A percentile compares a stretch with the other conserved stretches of the same genome.
phyloP scores from a whole-genome alignment of 53 echinoderm and acorn worm species.

The Holothuria leucospilota region DNA sequence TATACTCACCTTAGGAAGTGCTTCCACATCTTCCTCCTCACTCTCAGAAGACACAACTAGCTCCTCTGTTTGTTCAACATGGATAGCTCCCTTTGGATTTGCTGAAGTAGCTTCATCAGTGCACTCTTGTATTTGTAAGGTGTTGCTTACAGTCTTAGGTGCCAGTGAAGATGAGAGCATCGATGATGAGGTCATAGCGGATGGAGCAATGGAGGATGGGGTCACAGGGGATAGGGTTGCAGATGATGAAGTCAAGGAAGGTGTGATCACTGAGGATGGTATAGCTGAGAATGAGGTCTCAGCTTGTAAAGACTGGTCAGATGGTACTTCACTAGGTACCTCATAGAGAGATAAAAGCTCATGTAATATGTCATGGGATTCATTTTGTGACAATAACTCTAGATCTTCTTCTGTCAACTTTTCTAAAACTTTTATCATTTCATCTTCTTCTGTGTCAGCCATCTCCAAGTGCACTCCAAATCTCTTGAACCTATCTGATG shows the following conservation, averaged over 20 bases:
- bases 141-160: no score
- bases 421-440: constrained; percentile 38
- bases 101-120: no score
- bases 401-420: constrained; percentile 30
- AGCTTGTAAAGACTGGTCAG: background rate
- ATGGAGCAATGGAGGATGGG: no score
- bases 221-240: no score
- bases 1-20: no score
- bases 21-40: constrained; percentile 1
- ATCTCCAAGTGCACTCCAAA: constrained; percentile 38
- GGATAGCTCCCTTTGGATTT: no score
- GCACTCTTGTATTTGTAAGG: no score
- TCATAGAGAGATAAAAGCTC: background rate
- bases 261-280: no score
- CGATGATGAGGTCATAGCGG: no score
- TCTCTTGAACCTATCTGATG: constrained; percentile 18
- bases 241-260: no score
- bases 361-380: background rate
- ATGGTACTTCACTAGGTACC: background rate
- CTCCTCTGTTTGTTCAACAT: background rate
- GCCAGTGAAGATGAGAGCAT: no score
- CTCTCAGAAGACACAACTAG: constrained; percentile 14
- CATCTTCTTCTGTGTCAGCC: background rate
- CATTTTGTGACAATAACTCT: constrained; percentile 4
- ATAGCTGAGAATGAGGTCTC: no score